Evolutionary conservation across 2,113 vertebrate species (phyloP).

Genomic region (Prionailurus viverrinus): DNA sequence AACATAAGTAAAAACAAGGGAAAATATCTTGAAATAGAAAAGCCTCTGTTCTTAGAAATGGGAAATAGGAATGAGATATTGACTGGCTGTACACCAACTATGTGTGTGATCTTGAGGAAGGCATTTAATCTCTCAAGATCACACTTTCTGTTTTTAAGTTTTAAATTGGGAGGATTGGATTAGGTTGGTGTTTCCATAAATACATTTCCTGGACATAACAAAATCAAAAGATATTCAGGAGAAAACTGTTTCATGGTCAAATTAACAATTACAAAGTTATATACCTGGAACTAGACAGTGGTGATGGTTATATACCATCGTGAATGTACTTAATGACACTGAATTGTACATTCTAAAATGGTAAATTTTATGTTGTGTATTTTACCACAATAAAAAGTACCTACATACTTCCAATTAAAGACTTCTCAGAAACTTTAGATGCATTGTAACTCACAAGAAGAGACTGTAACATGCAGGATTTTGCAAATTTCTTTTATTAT

Average conservation of each 20-base stretch:
- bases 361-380: neutral
- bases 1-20: neutral
- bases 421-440: constrained; percentile 19
- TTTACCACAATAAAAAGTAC: constrained; percentile 20
- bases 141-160: constrained; percentile 13
- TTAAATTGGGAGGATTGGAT: neutral
- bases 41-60: neutral
- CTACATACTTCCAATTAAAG: neutral
- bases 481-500: constrained; percentile 11
- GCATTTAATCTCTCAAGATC: neutral
- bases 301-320: neutral
- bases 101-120: neutral
- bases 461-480: neutral
- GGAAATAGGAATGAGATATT: neutral
- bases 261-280: constrained; percentile 19
- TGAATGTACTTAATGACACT: neutral
- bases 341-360: neutral
- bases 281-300: neutral
- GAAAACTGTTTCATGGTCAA: neutral
- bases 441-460: neutral
- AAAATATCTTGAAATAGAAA: neutral
- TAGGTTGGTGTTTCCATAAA: neutral
- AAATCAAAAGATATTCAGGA: constrained; percentile 50
- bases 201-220: neutral
- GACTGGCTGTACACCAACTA: neutral